Conservation (phyloP, 2,888 invertebrate genomes). For the Andrena haemorrhoa region DNA sequence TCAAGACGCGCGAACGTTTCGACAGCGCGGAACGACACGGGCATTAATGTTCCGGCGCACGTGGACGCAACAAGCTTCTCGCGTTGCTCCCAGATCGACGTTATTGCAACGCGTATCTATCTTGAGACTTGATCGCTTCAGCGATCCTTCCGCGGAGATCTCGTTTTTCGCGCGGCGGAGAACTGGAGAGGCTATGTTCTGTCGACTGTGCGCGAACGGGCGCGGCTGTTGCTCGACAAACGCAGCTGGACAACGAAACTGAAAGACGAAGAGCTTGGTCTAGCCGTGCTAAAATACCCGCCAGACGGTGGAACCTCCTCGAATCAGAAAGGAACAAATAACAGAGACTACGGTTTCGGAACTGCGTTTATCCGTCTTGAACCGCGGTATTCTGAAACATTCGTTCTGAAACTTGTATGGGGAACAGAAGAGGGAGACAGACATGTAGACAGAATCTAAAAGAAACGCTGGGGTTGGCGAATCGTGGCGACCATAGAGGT, state of each 20-base stretch:
- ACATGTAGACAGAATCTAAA: constrained; percentile 5
- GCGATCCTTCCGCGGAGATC: constrained; percentile 22
- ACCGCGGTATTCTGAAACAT: constrained; percentile 1
- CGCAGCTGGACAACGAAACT: constrained; percentile 13
- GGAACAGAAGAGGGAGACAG: not conserved
- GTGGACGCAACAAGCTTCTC: constrained; percentile 52
- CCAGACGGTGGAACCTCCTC: not conserved
- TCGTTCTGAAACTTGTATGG: not conserved
- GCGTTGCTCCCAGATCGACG: constrained; percentile 52
- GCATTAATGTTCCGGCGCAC: constrained; percentile 33
- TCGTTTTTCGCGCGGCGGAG: constrained; percentile 32
- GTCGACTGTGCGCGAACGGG: constrained; percentile 35
- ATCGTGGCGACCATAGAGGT: constrained; percentile 6
- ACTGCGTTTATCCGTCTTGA: constrained; percentile 49
- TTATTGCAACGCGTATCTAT: constrained; percentile 46
- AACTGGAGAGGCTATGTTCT: constrained; percentile 29
- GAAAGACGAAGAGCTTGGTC: too few relatives aligned
- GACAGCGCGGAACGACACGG: constrained; percentile 55
- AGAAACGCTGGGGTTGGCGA: constrained; percentile 7
- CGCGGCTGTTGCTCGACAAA: constrained; percentile 40
- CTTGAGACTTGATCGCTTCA: constrained; percentile 39
- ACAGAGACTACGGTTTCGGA: not conserved
- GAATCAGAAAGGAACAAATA: not conserved
- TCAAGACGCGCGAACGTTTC: constrained; percentile 40
- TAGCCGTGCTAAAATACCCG: not conserved